phyloP scores from a whole-genome alignment of 1,140 invertebrate genomes.

The Drosophila ananassae region DNA sequence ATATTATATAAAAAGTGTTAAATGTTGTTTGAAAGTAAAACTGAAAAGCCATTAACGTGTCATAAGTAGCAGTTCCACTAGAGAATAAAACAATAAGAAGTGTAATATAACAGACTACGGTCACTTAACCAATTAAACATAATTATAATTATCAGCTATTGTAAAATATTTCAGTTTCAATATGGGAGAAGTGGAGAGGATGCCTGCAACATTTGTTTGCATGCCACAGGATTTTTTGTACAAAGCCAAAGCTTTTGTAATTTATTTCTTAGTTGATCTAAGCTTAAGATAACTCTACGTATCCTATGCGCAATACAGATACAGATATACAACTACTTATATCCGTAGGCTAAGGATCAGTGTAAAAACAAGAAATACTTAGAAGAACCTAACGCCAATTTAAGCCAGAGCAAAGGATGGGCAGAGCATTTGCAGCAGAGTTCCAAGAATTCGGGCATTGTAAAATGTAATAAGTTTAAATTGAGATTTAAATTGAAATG shows the following conservation, averaged over 20 bases:
- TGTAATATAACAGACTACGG: slow-evolving; percentile 45
- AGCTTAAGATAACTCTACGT: slow-evolving; percentile 35
- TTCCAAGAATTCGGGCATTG: slow-evolving; percentile 72
- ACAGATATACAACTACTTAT: slow-evolving; percentile 25
- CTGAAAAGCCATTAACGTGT: slow-evolving; percentile 26
- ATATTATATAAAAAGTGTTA: slow-evolving; percentile 63
- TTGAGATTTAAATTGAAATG: slow-evolving; percentile 23
- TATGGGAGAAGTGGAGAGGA: background rate
- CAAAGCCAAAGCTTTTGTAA: slow-evolving; percentile 78
- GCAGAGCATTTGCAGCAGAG: slow-evolving; percentile 35
- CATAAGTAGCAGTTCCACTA: slow-evolving; percentile 27
- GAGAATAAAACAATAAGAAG: slow-evolving; percentile 30
- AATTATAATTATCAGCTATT: slow-evolving; percentile 49
- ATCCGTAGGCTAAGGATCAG: slow-evolving; percentile 54
- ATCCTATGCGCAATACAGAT: slow-evolving; percentile 46
- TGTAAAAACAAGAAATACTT: slow-evolving; percentile 69
- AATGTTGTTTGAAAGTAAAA: slow-evolving; percentile 60
- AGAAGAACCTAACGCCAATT: slow-evolving; percentile 80
- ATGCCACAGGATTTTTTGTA: slow-evolving; percentile 53
- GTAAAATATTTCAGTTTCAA: slow-evolving; percentile 62
- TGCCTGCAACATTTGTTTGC: slow-evolving; percentile 26
- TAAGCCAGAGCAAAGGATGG: slow-evolving; percentile 45
- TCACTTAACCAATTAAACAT: slow-evolving; percentile 23
- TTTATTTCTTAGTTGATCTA: slow-evolving; percentile 76
- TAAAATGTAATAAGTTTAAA: slow-evolving; percentile 52